These are phyloP conservation scores for Dendronephthya gigantea DNA, from an alignment of 64 coral and sea anemone genomes.

Conservation along the genomic window DNA sequence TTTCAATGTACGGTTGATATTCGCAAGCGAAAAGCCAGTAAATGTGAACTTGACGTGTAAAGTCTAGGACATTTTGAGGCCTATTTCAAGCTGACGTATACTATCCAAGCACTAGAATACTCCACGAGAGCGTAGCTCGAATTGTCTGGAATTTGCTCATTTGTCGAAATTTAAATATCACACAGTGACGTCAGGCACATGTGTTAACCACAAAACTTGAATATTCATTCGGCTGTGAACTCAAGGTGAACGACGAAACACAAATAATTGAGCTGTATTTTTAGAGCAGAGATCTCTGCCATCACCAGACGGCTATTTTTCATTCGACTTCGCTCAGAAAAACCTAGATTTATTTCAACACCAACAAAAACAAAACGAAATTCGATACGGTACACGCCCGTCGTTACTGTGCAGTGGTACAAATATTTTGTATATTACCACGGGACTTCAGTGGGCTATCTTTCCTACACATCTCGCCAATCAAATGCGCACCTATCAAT, in stretches of 20 bases:
- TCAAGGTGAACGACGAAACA: background rate
- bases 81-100: background rate
- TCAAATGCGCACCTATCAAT: no score
- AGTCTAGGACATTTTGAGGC: background rate
- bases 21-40: background rate
- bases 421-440: no score
- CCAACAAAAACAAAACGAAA: no score
- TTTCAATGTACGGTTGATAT: background rate
- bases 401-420: no score
- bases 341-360: no score
- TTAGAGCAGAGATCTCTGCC: no score
- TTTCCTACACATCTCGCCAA: no score
- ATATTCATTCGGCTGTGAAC: background rate
- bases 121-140: background rate
- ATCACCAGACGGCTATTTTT: no score
- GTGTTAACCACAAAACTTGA: background rate
- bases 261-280: background rate
- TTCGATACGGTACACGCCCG: no score
- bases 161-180: background rate
- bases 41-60: background rate
- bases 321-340: no score
- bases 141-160: background rate
- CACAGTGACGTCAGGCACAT: background rate
- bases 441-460: no score
- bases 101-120: background rate